phyloP scores from a whole-genome alignment of 2,888 invertebrate genomes.

The Amblyjoppa fuscipennis region DNA sequence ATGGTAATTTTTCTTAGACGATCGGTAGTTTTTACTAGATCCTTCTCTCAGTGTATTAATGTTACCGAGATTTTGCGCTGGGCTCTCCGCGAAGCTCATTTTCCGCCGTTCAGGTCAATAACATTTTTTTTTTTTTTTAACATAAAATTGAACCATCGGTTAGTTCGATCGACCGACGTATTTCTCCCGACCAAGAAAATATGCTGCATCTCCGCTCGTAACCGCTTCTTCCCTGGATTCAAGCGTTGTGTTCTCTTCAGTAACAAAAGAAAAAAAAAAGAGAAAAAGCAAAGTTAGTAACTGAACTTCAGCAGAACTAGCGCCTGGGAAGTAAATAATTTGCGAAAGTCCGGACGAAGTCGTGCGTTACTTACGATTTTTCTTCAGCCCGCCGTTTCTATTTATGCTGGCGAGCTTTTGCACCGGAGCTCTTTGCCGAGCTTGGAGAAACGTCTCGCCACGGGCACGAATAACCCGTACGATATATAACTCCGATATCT shows the following conservation, averaged over 20 bases:
- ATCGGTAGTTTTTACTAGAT: too few relatives aligned
- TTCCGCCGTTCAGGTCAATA: too few relatives aligned
- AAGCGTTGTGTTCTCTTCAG: too few relatives aligned
- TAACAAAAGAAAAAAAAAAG: too few relatives aligned
- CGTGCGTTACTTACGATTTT: background rate
- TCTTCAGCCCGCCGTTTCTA: slow-evolving; percentile 2
- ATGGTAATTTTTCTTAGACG: too few relatives aligned
- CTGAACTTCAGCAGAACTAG: background rate
- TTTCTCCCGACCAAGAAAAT: too few relatives aligned
- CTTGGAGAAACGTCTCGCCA: slow-evolving; percentile 12
- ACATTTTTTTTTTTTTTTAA: too few relatives aligned
- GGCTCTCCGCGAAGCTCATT: background rate
- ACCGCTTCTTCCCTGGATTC: too few relatives aligned
- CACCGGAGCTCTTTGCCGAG: slow-evolving; percentile 2
- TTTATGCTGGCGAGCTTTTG: slow-evolving; percentile 15
- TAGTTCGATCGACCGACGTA: too few relatives aligned
- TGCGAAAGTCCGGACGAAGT: background rate
- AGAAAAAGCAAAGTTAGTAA: background rate
- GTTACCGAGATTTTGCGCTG: slow-evolving; percentile 4
- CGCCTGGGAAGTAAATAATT: background rate
- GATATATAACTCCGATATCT: slow-evolving; percentile 48
- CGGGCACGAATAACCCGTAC: slow-evolving; percentile 40
- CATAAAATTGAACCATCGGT: too few relatives aligned
- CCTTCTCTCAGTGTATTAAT: too few relatives aligned
- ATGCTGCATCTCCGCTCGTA: too few relatives aligned